Evolutionary conservation across 2,797 vertebrate genomes (phyloP).

Genomic region (Pyrocephalus nanus): DNA sequence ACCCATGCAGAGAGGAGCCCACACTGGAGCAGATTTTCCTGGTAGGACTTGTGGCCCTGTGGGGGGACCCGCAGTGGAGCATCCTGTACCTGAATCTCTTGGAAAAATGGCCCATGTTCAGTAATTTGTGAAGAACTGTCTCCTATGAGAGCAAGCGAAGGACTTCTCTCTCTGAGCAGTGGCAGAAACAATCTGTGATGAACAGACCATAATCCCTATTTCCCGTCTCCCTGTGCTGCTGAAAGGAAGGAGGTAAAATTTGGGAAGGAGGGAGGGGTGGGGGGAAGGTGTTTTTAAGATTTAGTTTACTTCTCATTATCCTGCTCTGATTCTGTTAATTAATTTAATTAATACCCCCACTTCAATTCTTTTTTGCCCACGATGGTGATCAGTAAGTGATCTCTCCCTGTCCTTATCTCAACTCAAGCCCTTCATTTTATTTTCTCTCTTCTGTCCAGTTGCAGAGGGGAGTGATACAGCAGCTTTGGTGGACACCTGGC

Average conservation of each 20-base stretch:
- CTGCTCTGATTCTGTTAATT: neutral
- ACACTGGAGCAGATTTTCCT: neutral
- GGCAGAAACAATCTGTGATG: neutral
- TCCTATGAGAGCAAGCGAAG: neutral
- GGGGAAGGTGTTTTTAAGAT: neutral
- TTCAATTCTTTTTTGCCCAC: neutral
- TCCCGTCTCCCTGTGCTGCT: neutral
- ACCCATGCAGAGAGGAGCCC: neutral
- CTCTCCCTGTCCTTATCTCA: neutral
- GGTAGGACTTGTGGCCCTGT: neutral
- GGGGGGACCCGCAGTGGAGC: neutral
- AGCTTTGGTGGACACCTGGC: neutral
- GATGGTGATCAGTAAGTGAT: neutral
- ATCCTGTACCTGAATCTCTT: neutral
- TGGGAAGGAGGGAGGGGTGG: neutral
- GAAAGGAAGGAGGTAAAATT: neutral
- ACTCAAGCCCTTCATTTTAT: neutral
- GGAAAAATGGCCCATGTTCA: neutral
- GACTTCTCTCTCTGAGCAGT: neutral
- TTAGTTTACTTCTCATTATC: neutral
- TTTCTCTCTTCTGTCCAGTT: neutral
- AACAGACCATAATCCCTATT: neutral
- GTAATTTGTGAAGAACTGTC: neutral
- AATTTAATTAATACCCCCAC: neutral
- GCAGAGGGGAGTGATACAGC: neutral